Percentiles rank a stretch among this genome's conserved stretches.
Conservation (phyloP, 1,140 invertebrate genomes). For the Apis mellifera region Amel_HAv3.1 CM009940.2:8678501-8679000, state of each 20-base stretch:
- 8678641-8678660: constrained; percentile 59
- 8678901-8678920: constrained; percentile 17
- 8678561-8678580: constrained; percentile 72
- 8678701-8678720: background rate
- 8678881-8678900: constrained; percentile 75
- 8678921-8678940: background rate
- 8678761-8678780: background rate
- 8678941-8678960: background rate
- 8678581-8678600: constrained; percentile 78
- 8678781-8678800: constrained; percentile 33
- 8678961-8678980: too few species aligned
- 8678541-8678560: constrained; percentile 71
- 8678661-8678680: background rate
- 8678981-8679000: background rate
- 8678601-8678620: constrained; percentile 75
- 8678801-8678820: constrained; percentile 77
- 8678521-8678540: constrained; percentile 67
- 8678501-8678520: constrained; percentile 82
- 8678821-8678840: constrained; percentile 78
- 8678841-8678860: constrained; percentile 71
- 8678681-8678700: too few species aligned
- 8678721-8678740: background rate
- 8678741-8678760: constrained; percentile 11
- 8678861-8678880: constrained; percentile 79
- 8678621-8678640: constrained; percentile 78